A percentile compares a stretch with the other conserved stretches of the same genome.
phyloP scores from a whole-genome alignment of 2,888 invertebrate genomes.

The Drosophila atripex region DNA sequence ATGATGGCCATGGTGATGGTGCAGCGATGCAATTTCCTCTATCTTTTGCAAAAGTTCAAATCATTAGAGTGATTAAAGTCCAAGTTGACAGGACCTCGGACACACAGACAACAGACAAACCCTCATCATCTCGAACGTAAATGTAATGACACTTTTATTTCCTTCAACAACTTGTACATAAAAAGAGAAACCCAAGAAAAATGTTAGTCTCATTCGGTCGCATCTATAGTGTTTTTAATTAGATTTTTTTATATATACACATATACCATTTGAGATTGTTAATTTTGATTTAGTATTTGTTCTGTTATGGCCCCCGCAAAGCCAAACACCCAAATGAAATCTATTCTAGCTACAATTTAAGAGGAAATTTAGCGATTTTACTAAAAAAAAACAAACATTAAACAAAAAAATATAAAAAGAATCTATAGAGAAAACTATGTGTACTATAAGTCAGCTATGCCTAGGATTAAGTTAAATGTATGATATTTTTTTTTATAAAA shows the following conservation, averaged over 20 bases:
- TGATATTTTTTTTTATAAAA: constrained; percentile 45
- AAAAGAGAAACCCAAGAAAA: background rate
- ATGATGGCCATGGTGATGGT: constrained; percentile 33
- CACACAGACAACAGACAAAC: constrained; percentile 4
- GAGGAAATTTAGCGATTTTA: constrained; percentile 30
- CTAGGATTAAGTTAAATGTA: constrained; percentile 32
- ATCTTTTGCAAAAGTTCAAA: constrained; percentile 28
- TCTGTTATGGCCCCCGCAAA: constrained; percentile 6
- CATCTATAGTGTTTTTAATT: constrained; percentile 8
- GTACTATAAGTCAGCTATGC: constrained; percentile 39
- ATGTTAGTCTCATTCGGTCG: background rate
- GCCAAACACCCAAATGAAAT: background rate
- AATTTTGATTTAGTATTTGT: constrained; percentile 20
- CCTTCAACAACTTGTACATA: constrained; percentile 20
- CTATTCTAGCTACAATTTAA: constrained; percentile 27
- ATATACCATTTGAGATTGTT: constrained; percentile 10
- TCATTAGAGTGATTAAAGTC: constrained; percentile 59
- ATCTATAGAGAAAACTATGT: constrained; percentile 15
- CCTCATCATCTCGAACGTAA: constrained; percentile 23
- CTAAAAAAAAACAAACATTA: constrained; percentile 17
- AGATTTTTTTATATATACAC: constrained; percentile 1
- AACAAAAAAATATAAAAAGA: background rate
- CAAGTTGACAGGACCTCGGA: constrained; percentile 12
- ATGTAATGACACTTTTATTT: constrained; percentile 4
- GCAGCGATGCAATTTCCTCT: constrained; percentile 61